Conservation (phyloP, 2,888 invertebrate genomes). For the Thymelicus acteon region DNA sequence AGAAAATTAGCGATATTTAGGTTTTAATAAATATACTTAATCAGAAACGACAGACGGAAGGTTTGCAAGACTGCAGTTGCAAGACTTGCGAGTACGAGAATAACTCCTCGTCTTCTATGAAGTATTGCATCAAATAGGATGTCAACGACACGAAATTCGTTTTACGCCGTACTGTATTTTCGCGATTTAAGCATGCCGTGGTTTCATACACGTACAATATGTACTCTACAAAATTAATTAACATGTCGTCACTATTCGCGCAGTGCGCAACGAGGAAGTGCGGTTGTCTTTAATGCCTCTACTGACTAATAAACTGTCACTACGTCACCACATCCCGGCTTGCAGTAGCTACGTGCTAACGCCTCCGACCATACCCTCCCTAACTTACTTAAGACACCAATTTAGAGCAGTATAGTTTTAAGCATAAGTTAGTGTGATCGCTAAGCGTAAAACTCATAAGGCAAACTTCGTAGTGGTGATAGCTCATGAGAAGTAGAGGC, state of each 20-base stretch:
- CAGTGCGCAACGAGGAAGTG: not conserved
- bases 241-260: conserved; percentile 8
- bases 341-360: not conserved
- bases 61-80: too few species aligned
- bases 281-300: conserved; percentile 7
- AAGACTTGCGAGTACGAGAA: too few species aligned
- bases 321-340: not conserved
- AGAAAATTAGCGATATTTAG: too few species aligned
- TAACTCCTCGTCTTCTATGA: too few species aligned
- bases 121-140: not conserved
- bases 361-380: not conserved
- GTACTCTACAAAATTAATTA: conserved; percentile 2
- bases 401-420: too few species aligned
- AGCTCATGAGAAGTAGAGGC: too few species aligned
- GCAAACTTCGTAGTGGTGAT: too few species aligned
- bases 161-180: not conserved
- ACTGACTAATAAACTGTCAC: conserved; percentile 18
- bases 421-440: too few species aligned
- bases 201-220: not conserved
- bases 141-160: not conserved
- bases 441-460: too few species aligned
- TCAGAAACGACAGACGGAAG: too few species aligned
- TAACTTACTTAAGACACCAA: not conserved
- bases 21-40: too few species aligned
- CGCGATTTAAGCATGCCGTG: not conserved